Conservation (phyloP, 2,888 invertebrate species). For the Electrophaes corylata region DNA sequence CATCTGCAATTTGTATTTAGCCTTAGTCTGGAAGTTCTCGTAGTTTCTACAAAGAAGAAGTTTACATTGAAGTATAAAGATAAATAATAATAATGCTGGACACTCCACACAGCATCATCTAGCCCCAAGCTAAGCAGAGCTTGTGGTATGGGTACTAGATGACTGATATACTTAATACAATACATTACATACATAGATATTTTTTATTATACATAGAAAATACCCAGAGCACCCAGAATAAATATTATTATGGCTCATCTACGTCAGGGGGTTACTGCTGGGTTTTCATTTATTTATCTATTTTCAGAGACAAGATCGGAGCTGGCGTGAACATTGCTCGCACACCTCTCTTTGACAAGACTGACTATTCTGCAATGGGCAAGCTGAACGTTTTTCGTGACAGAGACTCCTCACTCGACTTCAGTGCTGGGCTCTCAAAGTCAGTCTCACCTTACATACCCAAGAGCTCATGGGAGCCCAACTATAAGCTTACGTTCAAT, state of each 20-base stretch:
- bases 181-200: too few species aligned
- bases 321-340: conserved; percentile 48
- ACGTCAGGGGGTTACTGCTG: neutral
- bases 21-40: neutral
- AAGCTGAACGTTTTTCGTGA: conserved; percentile 53
- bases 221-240: too few species aligned
- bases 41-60: too few species aligned
- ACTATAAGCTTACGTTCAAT: conserved; percentile 43
- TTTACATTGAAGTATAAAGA: too few species aligned
- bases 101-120: too few species aligned
- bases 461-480: conserved; percentile 51
- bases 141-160: too few species aligned
- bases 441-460: conserved; percentile 51
- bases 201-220: too few species aligned
- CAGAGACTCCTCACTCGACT: conserved; percentile 49
- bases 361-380: conserved; percentile 53
- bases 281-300: neutral
- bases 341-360: conserved; percentile 50
- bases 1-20: too few species aligned
- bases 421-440: conserved; percentile 53
- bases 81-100: too few species aligned
- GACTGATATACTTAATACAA: too few species aligned
- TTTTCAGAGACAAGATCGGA: conserved; percentile 50
- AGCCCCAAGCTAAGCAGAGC: too few species aligned
- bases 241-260: too few species aligned